Base-by-base conservation (phyloP, 2,113 vertebrate genomes). In the Himantopus leucocephalus region DNA sequence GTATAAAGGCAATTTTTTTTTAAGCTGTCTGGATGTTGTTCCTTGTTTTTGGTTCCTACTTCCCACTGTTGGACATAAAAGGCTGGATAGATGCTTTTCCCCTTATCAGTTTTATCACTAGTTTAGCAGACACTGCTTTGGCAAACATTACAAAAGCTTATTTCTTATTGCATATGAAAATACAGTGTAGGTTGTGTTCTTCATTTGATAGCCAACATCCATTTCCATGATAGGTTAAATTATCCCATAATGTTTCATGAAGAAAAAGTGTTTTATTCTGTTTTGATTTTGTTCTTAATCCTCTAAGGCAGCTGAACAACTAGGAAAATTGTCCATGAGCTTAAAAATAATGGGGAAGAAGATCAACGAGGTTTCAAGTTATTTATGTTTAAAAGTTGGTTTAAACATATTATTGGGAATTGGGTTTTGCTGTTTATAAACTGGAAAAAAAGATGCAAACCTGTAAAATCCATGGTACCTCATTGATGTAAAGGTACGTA, bases 301-400 rank as follows among this genome's bases (percentile, higher is more conserved):
- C 8, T 86, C 8, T 72, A 60, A 86, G 47, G 35, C 16, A 78
- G 11, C 26, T 68, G 52, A 81, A 30, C 14, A 47, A 16, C 10
- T 64, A 41, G 6, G 13, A 64, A 83, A 88, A 67, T 60, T 85
- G 9, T 85, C n/a, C 10, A 26, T 1, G 1, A 67, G 8, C 10
- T 43, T 34, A 27, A n/a, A 86, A 78, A 78, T 50, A 26, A 9
- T 0, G 1, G 1, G 8, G 10, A 24, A 39, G 18, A 20, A 27
- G 53, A 27, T 8, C 2, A 45, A 12, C 0, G 1, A 29, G 8
- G 2, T 74, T 89, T 77, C 32, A 52, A 43, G n/a, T 37, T 66
- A 17, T 39, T 81, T 71, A 3, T 32, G 10, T 72, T 35, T 59
- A 23, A 45, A 80, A 7, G 2, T 50, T 55, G 10, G 1, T 47